Base-by-base conservation (phyloP, 2,888 invertebrate species). In the Oscheius sp. region DNA sequence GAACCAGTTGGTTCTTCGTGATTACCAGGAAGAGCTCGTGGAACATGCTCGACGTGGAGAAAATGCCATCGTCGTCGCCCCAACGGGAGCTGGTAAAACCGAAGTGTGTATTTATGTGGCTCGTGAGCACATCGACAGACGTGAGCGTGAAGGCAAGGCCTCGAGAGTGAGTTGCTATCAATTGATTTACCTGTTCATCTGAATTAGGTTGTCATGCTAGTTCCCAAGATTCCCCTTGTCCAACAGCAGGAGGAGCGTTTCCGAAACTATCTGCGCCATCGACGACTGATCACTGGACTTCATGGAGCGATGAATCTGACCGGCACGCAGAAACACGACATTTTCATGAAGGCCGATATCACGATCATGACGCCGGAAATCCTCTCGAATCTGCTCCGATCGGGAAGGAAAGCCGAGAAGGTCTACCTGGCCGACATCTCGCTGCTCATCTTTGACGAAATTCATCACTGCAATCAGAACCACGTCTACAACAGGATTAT, bases 1-100 rank as follows among this genome's bases (percentile, higher is more conserved):
- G 21, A 66, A 72, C 9, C 59, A 42, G 7, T 42, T 82, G 4
- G 33, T 71, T 1, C 77, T 86, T n/a, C 77, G 85, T 11, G 35
- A 65, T 7, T 86, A 86, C 60, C 86, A 86, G 63, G 77, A 79
- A 57, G 85, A 86, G 35, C 57, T 85, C 35, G 79, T 79, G 0
- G 68, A 76, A 50, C 63, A 78, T 7, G 81, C 80, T 33, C 53
- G 81, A 29, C 58, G 57, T 21, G 84, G 84, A 32, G 73, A 76
- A 47, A 88, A 87, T 59, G 77, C 79, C n/a, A 81, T 88, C 2
- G 80, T 88, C 55, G 85, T 85, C n/a, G 88, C 88, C 0, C 88
- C 88, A 4, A 88, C 88, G 1, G 88, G 88, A n/a, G 77, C 84
- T 11, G 88, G 88, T 74, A 88, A 88, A 70, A 88, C 88, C 1